Percentiles rank a stretch among this genome's conserved stretches.
These are phyloP conservation scores for Dryoscopus gambensis DNA, from an alignment of 2,113 vertebrate species.

Conservation along the genomic window DNA sequence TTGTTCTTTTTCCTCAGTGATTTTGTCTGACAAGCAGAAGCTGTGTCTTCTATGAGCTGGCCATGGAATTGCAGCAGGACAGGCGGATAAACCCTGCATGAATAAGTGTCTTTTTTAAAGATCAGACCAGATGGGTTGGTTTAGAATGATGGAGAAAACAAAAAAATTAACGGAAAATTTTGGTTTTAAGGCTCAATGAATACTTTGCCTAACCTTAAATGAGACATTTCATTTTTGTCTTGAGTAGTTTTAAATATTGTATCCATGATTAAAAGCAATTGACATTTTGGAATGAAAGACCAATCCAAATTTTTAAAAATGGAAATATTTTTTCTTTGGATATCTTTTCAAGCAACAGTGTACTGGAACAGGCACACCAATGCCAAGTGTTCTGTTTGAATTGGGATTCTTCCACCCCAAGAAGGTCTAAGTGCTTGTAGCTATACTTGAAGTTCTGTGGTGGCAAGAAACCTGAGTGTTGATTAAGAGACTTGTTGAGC, in stretches of 20 bases:
- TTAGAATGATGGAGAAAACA: not conserved
- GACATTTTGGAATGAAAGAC: not conserved
- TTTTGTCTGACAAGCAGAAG: not conserved
- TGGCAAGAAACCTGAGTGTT: not conserved
- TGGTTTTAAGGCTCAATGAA: not conserved
- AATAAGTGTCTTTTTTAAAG: not conserved
- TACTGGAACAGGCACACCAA: not conserved
- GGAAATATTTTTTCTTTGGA: not conserved
- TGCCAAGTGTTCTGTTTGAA: not conserved
- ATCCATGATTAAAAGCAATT: not conserved
- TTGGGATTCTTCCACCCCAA: not conserved
- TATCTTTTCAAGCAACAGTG: not conserved
- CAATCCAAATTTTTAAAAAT: not conserved
- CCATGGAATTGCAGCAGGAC: not conserved
- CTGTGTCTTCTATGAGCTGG: not conserved
- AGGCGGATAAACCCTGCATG: not conserved
- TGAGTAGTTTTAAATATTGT: not conserved
- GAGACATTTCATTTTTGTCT: not conserved
- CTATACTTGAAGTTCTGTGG: not conserved
- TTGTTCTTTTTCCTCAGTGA: not conserved
- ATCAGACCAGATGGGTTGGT: not conserved
- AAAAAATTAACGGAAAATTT: not conserved
- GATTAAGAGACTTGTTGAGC: rapidly evolving
- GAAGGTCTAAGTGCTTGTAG: not conserved
- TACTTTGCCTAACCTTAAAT: not conserved